Evolutionary conservation across 2,888 invertebrate genomes (phyloP).

Genomic region (Sarcophaga subvicina): DNA sequence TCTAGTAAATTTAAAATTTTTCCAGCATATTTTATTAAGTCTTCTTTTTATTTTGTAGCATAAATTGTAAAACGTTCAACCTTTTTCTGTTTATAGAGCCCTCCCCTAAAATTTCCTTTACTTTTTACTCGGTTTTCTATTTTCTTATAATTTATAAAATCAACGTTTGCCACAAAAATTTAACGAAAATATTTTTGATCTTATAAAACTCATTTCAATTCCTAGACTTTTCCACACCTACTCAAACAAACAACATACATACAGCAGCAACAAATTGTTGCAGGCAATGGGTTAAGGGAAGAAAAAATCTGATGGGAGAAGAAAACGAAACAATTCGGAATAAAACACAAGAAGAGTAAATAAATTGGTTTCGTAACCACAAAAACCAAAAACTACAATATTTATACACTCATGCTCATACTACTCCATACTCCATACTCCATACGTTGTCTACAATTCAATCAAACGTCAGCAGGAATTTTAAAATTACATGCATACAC

Average conservation of each 20-base stretch:
- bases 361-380: slow-evolving; percentile 80
- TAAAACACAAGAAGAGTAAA: slow-evolving; percentile 71
- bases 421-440: background rate
- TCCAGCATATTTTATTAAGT: too few species aligned
- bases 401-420: slow-evolving; percentile 60
- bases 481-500: slow-evolving; percentile 45
- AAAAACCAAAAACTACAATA: slow-evolving; percentile 73
- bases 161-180: slow-evolving; percentile 51
- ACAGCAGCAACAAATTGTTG: slow-evolving; percentile 24
- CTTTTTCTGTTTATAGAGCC: slow-evolving; percentile 4
- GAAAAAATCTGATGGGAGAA: background rate
- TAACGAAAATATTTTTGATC: slow-evolving; percentile 48
- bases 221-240: slow-evolving; percentile 45
- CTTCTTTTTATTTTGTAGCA: too few species aligned
- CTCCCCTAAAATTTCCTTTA: background rate
- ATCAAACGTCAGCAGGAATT: slow-evolving; percentile 26
- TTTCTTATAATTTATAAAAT: slow-evolving; percentile 31
- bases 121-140: background rate
- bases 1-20: too few species aligned
- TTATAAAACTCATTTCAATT: slow-evolving; percentile 28
- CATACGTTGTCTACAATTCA: background rate
- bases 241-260: background rate
- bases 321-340: slow-evolving; percentile 33
- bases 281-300: slow-evolving; percentile 5
- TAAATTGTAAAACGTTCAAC: background rate